Evolutionary conservation across 2,797 vertebrate species (phyloP), one percentile per base, ranked within the genome.

Genomic region (Enteromius viviparus): DNA sequence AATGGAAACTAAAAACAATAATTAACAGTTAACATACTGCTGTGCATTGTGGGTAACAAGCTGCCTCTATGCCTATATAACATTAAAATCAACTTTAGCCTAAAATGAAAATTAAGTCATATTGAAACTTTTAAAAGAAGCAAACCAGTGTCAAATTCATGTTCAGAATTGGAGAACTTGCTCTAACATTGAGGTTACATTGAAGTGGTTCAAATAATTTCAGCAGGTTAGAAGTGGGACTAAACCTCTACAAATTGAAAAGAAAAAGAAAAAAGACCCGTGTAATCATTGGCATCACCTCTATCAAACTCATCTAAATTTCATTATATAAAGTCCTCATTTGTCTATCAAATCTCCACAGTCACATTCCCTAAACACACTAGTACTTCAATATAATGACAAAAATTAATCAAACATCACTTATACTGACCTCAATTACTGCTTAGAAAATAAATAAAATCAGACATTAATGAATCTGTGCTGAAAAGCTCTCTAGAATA

Each of bases 121-220:
- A 14, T 47, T 15, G 4, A 47, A 47, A 47, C 45, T 4, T 47
- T 47, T 15, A 47, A 47, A 12, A 47, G 45, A 47, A 47, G 14
- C 45, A 47, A 47, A 14, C 45, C 45, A 47, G 12, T 47, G 45
- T 15, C 47, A 55, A n/a, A 68, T 53, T 79, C 32, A 17, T 78
- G 4, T 66, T 17, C 15, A 68, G 51, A 37, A 78, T 78, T 8
- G 42, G 7, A 79, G 11, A 55, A 53, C 17, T 47, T 64, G 58
- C 23, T 26, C n/a, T 40, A 32, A 11, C 2, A 47, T 64, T 21
- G 15, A 53, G 64, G 14, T 17, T 32, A 68, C 14, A 40, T 3
- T 37, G 15, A 55, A 53, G 32, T 40, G 62, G 45, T 78, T 66
- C 29, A 78, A 68, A 79, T 69, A 40, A 68, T 79, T 49, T 69